Conservation (phyloP, 2,888 invertebrate genomes). For the Oxycera nigricornis region DNA sequence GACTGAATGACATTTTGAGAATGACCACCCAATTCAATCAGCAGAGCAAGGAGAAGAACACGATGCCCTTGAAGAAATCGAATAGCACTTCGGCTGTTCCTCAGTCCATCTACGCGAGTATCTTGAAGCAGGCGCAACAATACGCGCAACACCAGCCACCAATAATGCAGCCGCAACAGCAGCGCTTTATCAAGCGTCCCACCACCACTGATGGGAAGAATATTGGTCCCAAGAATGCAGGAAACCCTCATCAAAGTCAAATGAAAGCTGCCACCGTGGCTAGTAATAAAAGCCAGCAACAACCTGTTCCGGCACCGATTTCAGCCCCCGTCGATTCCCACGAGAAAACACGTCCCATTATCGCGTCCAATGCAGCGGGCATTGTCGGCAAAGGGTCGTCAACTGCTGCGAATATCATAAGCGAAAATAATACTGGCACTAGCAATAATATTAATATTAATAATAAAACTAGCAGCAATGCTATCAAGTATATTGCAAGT, state of each 20-base stretch:
- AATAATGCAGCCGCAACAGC: conserved; percentile 46
- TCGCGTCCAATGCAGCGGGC: not conserved
- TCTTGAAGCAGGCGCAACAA: conserved; percentile 40
- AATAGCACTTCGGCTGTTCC: conserved; percentile 24
- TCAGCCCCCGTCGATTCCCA: not conserved
- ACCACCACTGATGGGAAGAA: conserved; percentile 52
- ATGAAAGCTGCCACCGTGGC: not conserved
- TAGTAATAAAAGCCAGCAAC: conserved; percentile 45
- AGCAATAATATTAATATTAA: not conserved
- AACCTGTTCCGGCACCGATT: not conserved
- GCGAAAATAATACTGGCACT: not conserved
- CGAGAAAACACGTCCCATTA: conserved; percentile 32
- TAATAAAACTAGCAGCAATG: conserved; percentile 1
- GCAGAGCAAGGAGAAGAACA: conserved; percentile 2
- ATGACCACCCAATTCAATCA: conserved; percentile 51
- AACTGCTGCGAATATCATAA: conserved; percentile 8
- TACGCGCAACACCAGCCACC: conserved; percentile 35
- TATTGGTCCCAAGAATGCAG: conserved; percentile 43
- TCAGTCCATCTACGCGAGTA: conserved; percentile 12
- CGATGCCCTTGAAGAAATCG: conserved; percentile 21
- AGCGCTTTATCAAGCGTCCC: conserved; percentile 51
- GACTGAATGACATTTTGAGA: conserved; percentile 59
- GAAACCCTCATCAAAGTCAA: conserved; percentile 26
- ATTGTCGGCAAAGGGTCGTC: conserved; percentile 26
- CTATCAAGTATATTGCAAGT: conserved; percentile 12